Conservation (phyloP, 2,888 invertebrate genomes). For the Ptycholaimellus sp. region DNA sequence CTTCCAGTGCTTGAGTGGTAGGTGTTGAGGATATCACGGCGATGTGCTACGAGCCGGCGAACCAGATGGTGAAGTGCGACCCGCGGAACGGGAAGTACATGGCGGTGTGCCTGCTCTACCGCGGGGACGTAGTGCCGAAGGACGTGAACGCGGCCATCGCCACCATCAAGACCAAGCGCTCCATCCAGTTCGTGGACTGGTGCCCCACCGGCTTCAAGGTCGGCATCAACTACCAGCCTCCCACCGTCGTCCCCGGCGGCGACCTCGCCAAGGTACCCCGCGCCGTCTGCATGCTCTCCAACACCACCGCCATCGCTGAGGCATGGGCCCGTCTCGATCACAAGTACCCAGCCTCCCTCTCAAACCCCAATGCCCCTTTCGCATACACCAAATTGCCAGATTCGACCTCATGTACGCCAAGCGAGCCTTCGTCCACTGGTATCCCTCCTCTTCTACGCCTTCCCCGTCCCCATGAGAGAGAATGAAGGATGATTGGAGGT, state of each 20-base stretch:
- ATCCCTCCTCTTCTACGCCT: too few species aligned
- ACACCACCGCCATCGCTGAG: slow-evolving; percentile 27
- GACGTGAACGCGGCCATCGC: slow-evolving; percentile 26
- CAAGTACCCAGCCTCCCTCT: too few species aligned
- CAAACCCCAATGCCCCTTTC: too few species aligned
- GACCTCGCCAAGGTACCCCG: slow-evolving; percentile 41
- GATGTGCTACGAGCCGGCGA: slow-evolving; percentile 57
- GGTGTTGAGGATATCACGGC: slow-evolving; percentile 69
- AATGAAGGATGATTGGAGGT: slow-evolving; percentile 26
- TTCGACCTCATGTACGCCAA: slow-evolving; percentile 53
- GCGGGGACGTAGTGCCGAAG: slow-evolving; percentile 73
- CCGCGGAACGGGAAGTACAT: slow-evolving; percentile 38
- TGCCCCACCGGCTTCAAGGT: slow-evolving; percentile 25
- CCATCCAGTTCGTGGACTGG: slow-evolving; percentile 43
- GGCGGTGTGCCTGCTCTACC: slow-evolving; percentile 76
- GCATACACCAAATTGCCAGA: too few species aligned
- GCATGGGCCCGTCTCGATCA: slow-evolving; percentile 54
- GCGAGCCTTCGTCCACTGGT: slow-evolving; percentile 64
- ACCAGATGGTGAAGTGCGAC: slow-evolving; percentile 40
- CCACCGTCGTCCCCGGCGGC: slow-evolving; percentile 72
- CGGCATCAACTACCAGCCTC: slow-evolving; percentile 37
- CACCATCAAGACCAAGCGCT: slow-evolving; percentile 21
- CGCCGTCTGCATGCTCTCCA: slow-evolving; percentile 31
- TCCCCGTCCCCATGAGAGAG: too few species aligned
- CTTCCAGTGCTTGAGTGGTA: background rate